These are phyloP conservation scores for Ophonus ardosiacus DNA, from an alignment of 2,888 invertebrate species.

Conservation along the genomic window DNA sequence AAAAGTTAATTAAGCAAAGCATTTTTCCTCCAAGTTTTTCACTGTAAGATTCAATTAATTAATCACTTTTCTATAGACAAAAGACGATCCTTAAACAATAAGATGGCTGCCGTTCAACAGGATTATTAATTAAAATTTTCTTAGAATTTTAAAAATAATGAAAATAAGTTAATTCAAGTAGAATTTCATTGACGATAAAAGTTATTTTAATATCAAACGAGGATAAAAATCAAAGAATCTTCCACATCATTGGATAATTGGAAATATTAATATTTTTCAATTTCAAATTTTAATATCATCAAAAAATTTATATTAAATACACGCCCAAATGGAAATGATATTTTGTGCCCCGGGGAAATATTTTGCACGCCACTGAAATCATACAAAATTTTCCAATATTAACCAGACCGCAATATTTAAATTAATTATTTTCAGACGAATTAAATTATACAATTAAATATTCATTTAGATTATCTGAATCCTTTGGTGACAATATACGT, in stretches of 20 bases:
- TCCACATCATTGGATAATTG: conserved; percentile 32
- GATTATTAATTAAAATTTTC: conserved; percentile 60
- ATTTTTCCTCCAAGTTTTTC: neutral
- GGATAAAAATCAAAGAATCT: conserved; percentile 27
- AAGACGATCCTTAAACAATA: conserved; percentile 39
- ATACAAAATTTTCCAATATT: neutral
- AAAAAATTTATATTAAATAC: conserved; percentile 23
- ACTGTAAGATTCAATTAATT: conserved; percentile 50
- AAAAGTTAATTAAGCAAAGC: conserved; percentile 36
- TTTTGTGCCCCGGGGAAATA: neutral
- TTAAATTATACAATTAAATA: conserved; percentile 12
- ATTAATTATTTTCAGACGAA: conserved; percentile 24
- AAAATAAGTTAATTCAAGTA: conserved; percentile 55
- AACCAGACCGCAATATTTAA: conserved; percentile 6
- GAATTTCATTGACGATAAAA: conserved; percentile 30
- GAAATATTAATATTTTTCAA: conserved; percentile 30
- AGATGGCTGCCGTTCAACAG: conserved; percentile 33
- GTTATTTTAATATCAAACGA: conserved; percentile 42
- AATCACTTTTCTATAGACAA: conserved; percentile 56
- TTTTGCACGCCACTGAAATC: neutral
- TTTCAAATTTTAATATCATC: conserved; percentile 20
- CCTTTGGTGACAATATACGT: too few relatives aligned
- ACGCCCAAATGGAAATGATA: neutral
- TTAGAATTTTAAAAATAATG: conserved; percentile 27
- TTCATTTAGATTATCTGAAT: too few relatives aligned